Percentiles rank a stretch among this genome's conserved stretches.
These are phyloP conservation scores for Triplophysa siluroides DNA, from an alignment of 2,113 vertebrate genomes.

Conservation along the genomic window DNA sequence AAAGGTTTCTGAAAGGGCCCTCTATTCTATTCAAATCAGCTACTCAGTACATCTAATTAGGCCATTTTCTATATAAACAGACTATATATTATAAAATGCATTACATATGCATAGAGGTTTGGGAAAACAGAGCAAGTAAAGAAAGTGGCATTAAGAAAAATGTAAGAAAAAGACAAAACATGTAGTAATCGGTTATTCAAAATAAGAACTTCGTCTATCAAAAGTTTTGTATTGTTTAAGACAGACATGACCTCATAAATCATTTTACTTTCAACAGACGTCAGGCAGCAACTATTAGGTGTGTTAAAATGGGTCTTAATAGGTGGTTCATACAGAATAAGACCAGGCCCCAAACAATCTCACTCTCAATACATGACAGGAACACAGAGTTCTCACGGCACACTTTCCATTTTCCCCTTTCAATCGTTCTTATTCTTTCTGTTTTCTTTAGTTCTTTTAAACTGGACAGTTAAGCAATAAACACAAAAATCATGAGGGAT, in stretches of 20 bases:
- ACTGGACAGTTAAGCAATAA: constrained; percentile 50
- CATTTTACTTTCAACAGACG: background rate
- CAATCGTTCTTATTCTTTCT: constrained; percentile 1
- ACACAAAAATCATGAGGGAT: constrained; percentile 40
- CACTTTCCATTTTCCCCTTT: constrained; percentile 3
- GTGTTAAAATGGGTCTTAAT: constrained; percentile 9
- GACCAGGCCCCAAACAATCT: constrained; percentile 31
- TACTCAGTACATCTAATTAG: constrained; percentile 16
- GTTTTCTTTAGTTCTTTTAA: constrained; percentile 34
- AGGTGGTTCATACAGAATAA: constrained; percentile 9
- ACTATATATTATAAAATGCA: background rate
- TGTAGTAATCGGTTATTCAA: background rate
- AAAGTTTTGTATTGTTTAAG: background rate
- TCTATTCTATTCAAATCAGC: background rate
- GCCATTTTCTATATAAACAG: background rate
- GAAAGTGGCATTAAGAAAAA: background rate
- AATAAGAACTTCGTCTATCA: background rate
- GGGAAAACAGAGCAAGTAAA: background rate
- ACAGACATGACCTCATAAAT: constrained; percentile 14
- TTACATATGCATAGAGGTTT: background rate
- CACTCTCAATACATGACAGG: constrained; percentile 15
- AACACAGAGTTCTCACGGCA: constrained; percentile 26
- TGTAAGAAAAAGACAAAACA: background rate
- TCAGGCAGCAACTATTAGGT: constrained; percentile 6
- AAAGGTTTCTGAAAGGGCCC: constrained; percentile 8